These are phyloP conservation scores for Lytechinus variegatus DNA, from an alignment of 35 echinoderm and acorn worm species.

Conservation along the genomic window DNA sequence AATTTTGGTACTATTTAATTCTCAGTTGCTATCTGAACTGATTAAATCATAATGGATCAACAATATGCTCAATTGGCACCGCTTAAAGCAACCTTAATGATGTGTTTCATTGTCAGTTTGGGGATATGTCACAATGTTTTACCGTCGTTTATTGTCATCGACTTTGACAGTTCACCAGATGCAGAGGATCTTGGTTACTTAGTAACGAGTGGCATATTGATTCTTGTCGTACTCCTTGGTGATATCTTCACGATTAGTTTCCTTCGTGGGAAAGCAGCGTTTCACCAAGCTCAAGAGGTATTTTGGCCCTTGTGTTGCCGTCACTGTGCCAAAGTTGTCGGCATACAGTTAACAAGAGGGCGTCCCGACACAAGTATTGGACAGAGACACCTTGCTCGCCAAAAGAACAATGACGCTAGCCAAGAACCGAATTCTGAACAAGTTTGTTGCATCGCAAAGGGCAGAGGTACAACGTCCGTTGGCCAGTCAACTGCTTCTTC, in stretches of 20 bases:
- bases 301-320: background rate
- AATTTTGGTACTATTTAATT: too few species aligned
- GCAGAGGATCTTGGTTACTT: background rate
- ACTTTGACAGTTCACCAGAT: background rate
- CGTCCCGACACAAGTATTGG: background rate
- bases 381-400: background rate
- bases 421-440: background rate
- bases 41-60: too few species aligned
- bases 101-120: too few species aligned
- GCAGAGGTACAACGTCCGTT: too few species aligned
- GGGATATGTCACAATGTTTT: too few species aligned
- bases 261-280: background rate
- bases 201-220: background rate
- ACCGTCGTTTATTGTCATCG: too few species aligned
- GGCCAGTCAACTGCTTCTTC: too few species aligned
- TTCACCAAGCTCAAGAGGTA: background rate
- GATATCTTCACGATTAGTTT: background rate
- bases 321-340: background rate
- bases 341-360: background rate
- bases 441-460: too few species aligned
- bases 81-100: too few species aligned
- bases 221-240: background rate
- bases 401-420: background rate
- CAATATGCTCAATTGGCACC: too few species aligned
- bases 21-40: too few species aligned